Base-by-base conservation (phyloP, 2,888 invertebrate species). In the Plagodis pulveraria region DNA sequence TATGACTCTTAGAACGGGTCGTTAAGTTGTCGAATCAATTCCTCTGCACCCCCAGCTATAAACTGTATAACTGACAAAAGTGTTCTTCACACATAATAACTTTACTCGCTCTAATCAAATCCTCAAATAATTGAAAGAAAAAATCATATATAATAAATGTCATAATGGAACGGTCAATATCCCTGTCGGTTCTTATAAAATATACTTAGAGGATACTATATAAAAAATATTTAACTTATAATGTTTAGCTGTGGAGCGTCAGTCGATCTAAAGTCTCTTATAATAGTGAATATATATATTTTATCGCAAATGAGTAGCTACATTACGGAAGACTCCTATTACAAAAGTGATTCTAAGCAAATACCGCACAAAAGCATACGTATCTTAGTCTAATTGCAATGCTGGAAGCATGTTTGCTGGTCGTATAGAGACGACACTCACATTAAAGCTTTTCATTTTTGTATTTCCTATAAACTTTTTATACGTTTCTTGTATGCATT, bases 21-120 rank as follows among this genome's bases (percentile, higher is more conserved):
- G 88, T 91, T 89, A 91, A 89, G 79, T 84, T 86, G 89, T 89
- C 86, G 87, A 88, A 90, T 91, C 89, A 86, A 89, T 91, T 90
- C 83, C 77, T 80, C 78, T 82, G 79, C 78, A 78, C 80, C 78
- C n/a, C 80, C 76, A 77, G 85, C 81, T 86, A 85, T 42, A 22
- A 34, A 10, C 49, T 11, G 46, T 52, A 40, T 50, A 58, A 49
- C 53, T 36, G 44, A 6, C 34, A 77, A 81, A 73, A 73, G 22
- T 22, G 22, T 22, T 1, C 22, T 22, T 22, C 1, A 22, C 22
- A 22, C 22, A 22, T 22, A 22, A 22, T 22, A 22, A 22, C 22
- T 22, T 22, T 22, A 22, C 22, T 22, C 22, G 22, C 22, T 22
- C 22, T 22, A 22, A 2, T 22, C 22, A 22, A 22, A 22, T 22